A percentile compares a stretch with the other conserved stretches of the same genome.
These are phyloP conservation scores for Octodon degus DNA, from an alignment of 2,113 vertebrate genomes.

Conservation along the genomic window DNA sequence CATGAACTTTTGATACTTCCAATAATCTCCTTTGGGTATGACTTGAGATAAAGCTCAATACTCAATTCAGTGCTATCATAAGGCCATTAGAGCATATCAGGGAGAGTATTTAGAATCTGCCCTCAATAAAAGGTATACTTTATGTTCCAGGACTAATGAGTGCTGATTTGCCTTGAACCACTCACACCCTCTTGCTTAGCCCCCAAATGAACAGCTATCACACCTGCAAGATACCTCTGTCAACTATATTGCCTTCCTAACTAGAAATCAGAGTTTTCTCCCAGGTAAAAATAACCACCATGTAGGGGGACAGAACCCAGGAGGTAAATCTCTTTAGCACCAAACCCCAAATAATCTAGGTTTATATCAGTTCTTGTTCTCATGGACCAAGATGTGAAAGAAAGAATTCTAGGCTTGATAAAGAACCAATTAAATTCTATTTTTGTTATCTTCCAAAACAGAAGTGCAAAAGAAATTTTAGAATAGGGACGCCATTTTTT, in stretches of 20 bases:
- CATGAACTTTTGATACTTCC: neutral
- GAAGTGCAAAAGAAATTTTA: constrained; percentile 39
- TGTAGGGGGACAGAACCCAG: neutral
- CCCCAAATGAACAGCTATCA: neutral
- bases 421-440: constrained; percentile 28
- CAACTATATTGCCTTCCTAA: neutral
- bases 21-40: constrained; percentile 20
- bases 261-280: constrained; percentile 32
- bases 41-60: neutral
- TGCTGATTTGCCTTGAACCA: constrained; percentile 17
- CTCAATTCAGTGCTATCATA: neutral
- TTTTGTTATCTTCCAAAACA: constrained; percentile 42
- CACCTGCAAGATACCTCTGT: neutral
- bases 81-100: neutral
- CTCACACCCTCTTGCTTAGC: neutral
- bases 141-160: neutral
- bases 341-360: constrained; percentile 4
- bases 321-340: neutral
- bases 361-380: neutral
- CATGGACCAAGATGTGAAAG: neutral
- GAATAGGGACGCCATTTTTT: neutral
- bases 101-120: neutral
- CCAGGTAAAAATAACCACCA: constrained; percentile 16
- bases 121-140: neutral
- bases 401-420: neutral